Evolutionary conservation across 2,888 invertebrate genomes (phyloP).

Genomic region (Sepiola atlantica): DNA sequence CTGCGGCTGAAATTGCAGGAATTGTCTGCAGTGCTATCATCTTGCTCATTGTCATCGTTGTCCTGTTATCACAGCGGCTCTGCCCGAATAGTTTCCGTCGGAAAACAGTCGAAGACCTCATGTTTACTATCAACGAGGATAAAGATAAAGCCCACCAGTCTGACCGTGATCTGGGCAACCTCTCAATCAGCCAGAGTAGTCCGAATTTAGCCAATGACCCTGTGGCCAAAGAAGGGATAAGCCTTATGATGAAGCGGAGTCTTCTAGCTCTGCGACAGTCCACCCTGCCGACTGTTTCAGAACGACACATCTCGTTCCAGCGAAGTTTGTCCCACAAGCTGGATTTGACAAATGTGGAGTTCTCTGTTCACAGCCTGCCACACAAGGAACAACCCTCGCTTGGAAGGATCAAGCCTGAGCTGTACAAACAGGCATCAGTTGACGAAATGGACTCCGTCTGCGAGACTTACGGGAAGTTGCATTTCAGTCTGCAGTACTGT

Average conservation of each 20-base stretch:
- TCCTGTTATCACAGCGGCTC: conserved; percentile 59
- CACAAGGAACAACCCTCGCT: conserved; percentile 75
- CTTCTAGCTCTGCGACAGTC: conserved; percentile 83
- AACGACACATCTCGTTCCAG: conserved; percentile 87
- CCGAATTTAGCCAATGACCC: conserved; percentile 66
- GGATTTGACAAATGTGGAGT: conserved; percentile 85
- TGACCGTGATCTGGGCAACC: conserved; percentile 49
- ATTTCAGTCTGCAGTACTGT: conserved; percentile 87
- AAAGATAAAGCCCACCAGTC: conserved; percentile 37
- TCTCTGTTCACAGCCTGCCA: conserved; percentile 78
- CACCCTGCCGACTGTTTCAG: conserved; percentile 87
- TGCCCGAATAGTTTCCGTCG: conserved; percentile 53
- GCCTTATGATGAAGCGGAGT: conserved; percentile 53
- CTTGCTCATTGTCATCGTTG: conserved; percentile 55
- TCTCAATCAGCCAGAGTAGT: conserved; percentile 71
- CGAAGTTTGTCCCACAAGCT: conserved; percentile 86
- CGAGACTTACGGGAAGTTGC: conserved; percentile 82
- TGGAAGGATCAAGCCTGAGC: conserved; percentile 71
- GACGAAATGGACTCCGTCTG: conserved; percentile 67
- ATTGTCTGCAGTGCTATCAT: conserved; percentile 56
- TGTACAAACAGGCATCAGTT: conserved; percentile 77
- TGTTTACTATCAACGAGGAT: conserved; percentile 52
- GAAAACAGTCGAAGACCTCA: conserved; percentile 51
- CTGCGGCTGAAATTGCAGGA: conserved; percentile 58
- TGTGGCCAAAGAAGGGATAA: conserved; percentile 50